Evolutionary conservation across 2,888 invertebrate genomes (phyloP).

Genomic region (Euproctis similis): DNA sequence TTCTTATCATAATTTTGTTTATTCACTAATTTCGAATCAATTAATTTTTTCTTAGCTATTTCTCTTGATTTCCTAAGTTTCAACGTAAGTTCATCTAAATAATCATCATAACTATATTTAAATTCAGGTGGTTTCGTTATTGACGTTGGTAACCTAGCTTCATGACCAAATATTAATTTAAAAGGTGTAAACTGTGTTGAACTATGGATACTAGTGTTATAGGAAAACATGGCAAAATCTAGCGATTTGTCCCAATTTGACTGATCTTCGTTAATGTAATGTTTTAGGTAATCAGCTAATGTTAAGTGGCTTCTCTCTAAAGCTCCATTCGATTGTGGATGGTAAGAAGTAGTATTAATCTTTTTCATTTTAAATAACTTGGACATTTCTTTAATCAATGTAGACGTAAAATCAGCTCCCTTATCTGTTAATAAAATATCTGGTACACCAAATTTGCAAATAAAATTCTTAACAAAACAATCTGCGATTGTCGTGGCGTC

Average conservation of each 20-base stretch:
- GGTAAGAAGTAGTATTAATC: slow-evolving; percentile 11
- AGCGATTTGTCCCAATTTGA: slow-evolving; percentile 1
- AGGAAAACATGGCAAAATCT: not conserved
- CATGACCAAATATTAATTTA: slow-evolving; percentile 4
- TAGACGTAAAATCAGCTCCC: slow-evolving; percentile 5
- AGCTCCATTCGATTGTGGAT: slow-evolving; percentile 10
- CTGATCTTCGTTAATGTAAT: not conserved
- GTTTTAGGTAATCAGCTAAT: not conserved
- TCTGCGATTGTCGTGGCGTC: slow-evolving; percentile 6
- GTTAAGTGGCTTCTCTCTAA: slow-evolving; percentile 6
- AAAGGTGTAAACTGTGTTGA: not conserved
- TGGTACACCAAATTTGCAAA: slow-evolving; percentile 5
- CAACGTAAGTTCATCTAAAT: too few relatives aligned
- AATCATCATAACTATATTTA: too few relatives aligned
- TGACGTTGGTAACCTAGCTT: too few relatives aligned
- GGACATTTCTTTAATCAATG: slow-evolving; percentile 10
- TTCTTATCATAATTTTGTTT: not conserved
- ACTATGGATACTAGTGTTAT: not conserved
- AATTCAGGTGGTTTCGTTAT: too few relatives aligned
- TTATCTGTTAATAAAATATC: slow-evolving; percentile 4
- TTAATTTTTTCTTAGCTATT: too few relatives aligned
- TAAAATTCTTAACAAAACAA: slow-evolving; percentile 5
- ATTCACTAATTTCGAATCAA: too few relatives aligned
- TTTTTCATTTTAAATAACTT: slow-evolving; percentile 11
- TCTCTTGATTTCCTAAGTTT: too few relatives aligned